Evolutionary conservation across 2,797 vertebrate genomes (phyloP).

Genomic region (Perodicticus potto): DNA sequence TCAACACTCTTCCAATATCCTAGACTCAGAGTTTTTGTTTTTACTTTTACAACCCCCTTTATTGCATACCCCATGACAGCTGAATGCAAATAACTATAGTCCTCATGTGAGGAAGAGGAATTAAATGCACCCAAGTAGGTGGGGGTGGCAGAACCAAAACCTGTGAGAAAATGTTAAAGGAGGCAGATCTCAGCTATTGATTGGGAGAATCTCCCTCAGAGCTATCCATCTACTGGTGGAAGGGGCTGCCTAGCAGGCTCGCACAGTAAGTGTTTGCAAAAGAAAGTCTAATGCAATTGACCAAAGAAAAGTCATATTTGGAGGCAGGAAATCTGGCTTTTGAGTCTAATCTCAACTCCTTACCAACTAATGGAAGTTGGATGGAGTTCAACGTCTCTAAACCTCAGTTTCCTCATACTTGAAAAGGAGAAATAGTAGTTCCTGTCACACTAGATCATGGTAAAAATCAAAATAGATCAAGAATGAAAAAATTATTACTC

Average conservation of each 20-base stretch:
- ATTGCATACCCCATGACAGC: not conserved
- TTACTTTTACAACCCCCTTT: not conserved
- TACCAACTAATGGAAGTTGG: not conserved
- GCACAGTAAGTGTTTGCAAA: not conserved
- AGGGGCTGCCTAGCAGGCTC: not conserved
- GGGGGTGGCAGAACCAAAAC: not conserved
- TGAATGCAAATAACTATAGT: not conserved
- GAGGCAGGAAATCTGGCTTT: conserved; percentile 16
- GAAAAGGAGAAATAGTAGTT: conserved; percentile 41
- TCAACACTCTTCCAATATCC: not conserved
- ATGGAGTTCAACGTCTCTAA: not conserved
- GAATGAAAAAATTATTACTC: conserved; percentile 32
- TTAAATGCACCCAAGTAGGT: not conserved
- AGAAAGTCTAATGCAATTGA: not conserved
- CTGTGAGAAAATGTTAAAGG: not conserved
- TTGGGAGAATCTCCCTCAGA: not conserved
- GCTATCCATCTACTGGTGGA: not conserved
- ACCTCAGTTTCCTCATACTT: conserved; percentile 15
- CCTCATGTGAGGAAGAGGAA: not conserved
- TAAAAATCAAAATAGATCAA: conserved; percentile 12
- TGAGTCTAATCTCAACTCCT: not conserved
- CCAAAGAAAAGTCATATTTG: not conserved
- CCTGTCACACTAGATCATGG: conserved; percentile 7
- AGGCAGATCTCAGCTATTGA: not conserved
- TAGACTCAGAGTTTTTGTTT: not conserved